Evolutionary conservation across 2,797 vertebrate species (phyloP).

Genomic region (Tiaroga cobitis): DNA sequence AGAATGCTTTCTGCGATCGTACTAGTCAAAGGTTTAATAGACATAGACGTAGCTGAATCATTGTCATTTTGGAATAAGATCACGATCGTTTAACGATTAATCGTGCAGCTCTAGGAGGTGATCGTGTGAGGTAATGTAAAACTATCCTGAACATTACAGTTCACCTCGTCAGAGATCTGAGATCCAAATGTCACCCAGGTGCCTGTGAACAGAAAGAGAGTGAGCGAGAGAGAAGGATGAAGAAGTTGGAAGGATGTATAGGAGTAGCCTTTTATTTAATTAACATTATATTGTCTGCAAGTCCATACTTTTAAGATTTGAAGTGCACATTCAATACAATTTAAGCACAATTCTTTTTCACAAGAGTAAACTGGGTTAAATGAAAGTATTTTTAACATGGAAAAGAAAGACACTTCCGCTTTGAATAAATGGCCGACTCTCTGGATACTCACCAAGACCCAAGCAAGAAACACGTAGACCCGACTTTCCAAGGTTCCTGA

Average conservation of each 20-base stretch:
- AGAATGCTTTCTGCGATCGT: too few relatives aligned
- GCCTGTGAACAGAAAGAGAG: constrained; percentile 71
- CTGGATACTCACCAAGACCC: constrained; percentile 75
- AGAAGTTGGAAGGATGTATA: neutral
- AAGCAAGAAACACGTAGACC: constrained; percentile 81
- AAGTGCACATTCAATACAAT: neutral
- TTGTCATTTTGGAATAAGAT: too few relatives aligned
- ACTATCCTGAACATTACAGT: constrained; percentile 33
- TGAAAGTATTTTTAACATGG: neutral
- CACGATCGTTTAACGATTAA: neutral
- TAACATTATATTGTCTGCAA: neutral
- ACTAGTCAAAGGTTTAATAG: too few relatives aligned
- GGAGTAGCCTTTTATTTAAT: neutral
- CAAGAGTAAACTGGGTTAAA: neutral
- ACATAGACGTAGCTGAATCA: too few relatives aligned
- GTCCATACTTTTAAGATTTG: neutral
- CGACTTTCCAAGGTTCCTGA: constrained; percentile 81
- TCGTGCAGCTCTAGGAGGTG: neutral
- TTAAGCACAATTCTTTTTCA: neutral
- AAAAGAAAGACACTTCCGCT: constrained; percentile 14
- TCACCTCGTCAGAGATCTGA: constrained; percentile 92
- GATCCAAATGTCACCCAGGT: constrained; percentile 95
- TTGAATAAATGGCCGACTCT: neutral
- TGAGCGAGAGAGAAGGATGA: neutral
- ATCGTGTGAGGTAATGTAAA: neutral